Conservation (phyloP, 2,113 vertebrate species). For the Saguinus midas region DNA sequence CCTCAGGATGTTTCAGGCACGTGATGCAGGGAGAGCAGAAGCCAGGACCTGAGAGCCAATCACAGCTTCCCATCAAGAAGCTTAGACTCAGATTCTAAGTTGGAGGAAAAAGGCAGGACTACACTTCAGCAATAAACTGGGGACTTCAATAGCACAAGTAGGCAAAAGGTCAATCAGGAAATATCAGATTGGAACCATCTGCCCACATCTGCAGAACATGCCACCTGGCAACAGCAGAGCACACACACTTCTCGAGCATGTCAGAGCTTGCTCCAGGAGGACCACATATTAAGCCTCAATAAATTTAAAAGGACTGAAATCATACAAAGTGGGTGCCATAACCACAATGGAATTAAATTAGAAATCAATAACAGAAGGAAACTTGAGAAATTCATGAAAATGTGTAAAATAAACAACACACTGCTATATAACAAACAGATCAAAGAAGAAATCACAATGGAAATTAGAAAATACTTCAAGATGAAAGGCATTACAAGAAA, state of each 20-base stretch:
- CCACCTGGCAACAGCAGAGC: neutral
- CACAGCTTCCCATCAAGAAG: neutral
- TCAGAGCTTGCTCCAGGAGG: neutral
- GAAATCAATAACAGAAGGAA: no score
- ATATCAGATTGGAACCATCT: neutral
- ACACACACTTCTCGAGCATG: neutral
- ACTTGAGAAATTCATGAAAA: no score
- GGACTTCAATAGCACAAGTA: neutral
- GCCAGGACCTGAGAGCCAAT: neutral
- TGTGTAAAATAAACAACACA: no score
- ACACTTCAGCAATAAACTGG: neutral
- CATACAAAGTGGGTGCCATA: no score
- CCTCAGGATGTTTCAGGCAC: neutral
- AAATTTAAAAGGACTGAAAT: no score
- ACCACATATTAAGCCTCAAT: neutral
- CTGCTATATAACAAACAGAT: no score
- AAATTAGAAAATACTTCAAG: no score
- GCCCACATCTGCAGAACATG: no score
- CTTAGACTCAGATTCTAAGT: neutral
- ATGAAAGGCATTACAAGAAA: neutral
- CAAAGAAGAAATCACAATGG: no score
- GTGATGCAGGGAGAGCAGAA: neutral
- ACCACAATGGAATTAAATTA: no score
- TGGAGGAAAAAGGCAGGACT: neutral
- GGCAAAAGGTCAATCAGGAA: neutral